These are phyloP conservation scores for Magallana gigas DNA, from an alignment of 1,140 invertebrate species.

Conservation along the genomic window DNA sequence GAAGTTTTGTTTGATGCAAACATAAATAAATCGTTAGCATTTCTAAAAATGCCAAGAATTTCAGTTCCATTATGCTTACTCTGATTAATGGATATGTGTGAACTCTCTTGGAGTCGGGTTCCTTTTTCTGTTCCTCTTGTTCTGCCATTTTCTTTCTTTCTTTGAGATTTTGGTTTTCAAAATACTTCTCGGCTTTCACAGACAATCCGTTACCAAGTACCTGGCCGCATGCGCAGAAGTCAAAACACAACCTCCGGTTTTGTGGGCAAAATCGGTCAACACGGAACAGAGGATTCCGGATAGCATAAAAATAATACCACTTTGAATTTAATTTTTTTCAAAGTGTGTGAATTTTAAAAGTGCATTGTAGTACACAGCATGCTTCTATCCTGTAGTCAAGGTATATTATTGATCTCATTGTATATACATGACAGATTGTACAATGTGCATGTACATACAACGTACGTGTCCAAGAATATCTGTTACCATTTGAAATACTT, in stretches of 20 bases:
- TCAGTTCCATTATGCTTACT: slow-evolving; percentile 41
- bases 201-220: slow-evolving; percentile 52
- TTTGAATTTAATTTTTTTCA: neutral
- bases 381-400: too few relatives aligned
- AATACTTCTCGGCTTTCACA: slow-evolving; percentile 31
- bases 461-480: too few relatives aligned
- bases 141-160: slow-evolving; percentile 45
- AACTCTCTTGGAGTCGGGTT: slow-evolving; percentile 59
- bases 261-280: neutral
- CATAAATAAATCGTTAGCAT: too few relatives aligned
- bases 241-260: slow-evolving; percentile 6
- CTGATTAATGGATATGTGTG: slow-evolving; percentile 62
- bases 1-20: too few relatives aligned
- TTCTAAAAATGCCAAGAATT: neutral
- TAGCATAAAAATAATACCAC: neutral
- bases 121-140: slow-evolving; percentile 56
- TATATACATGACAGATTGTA: too few relatives aligned
- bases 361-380: too few relatives aligned
- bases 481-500: too few relatives aligned
- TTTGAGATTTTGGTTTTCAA: slow-evolving; percentile 18
- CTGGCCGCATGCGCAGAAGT: slow-evolving; percentile 48
- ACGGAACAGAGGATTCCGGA: neutral
- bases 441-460: too few relatives aligned
- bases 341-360: neutral
- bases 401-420: too few relatives aligned